These are phyloP conservation scores for Tiliqua scincoides DNA, from an alignment of 2,113 vertebrate species.

Conservation along the genomic window DNA sequence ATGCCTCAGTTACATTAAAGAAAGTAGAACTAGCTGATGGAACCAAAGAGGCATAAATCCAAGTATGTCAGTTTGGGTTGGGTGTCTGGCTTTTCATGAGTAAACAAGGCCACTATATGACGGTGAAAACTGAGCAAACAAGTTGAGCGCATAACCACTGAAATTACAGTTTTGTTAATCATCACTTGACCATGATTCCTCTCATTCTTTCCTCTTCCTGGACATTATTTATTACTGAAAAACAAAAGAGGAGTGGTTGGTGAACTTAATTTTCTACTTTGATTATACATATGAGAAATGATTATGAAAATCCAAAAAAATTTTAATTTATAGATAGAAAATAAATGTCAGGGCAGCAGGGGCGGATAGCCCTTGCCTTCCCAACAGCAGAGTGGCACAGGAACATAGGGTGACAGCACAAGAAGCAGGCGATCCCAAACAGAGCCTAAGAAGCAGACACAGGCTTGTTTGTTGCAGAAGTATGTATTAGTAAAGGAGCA, in stretches of 20 bases:
- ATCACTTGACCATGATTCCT: background rate
- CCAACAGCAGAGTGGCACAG: too few species aligned
- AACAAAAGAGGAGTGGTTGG: background rate
- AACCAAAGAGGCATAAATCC: background rate
- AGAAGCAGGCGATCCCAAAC: too few species aligned
- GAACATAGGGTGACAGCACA: too few species aligned
- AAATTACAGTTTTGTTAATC: constrained; percentile 22
- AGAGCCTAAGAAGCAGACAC: too few species aligned
- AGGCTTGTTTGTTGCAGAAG: too few species aligned
- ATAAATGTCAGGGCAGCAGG: too few species aligned
- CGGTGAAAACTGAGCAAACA: background rate
- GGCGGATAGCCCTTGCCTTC: too few species aligned
- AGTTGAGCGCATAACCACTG: constrained; percentile 5
- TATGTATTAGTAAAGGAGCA: too few species aligned
- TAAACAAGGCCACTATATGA: background rate
- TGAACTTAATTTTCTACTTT: background rate
- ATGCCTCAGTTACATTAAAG: background rate
- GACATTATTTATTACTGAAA: constrained; percentile 10
- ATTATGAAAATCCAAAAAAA: too few species aligned
- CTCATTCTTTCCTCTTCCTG: background rate
- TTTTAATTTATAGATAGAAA: too few species aligned
- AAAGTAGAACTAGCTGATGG: background rate
- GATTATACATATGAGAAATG: too few species aligned
- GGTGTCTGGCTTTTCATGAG: background rate
- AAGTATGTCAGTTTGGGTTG: background rate